Percentiles rank a stretch among this genome's conserved stretches.
phyloP scores from a whole-genome alignment of 2,888 invertebrate genomes.

The Cerastoderma edule region DNA sequence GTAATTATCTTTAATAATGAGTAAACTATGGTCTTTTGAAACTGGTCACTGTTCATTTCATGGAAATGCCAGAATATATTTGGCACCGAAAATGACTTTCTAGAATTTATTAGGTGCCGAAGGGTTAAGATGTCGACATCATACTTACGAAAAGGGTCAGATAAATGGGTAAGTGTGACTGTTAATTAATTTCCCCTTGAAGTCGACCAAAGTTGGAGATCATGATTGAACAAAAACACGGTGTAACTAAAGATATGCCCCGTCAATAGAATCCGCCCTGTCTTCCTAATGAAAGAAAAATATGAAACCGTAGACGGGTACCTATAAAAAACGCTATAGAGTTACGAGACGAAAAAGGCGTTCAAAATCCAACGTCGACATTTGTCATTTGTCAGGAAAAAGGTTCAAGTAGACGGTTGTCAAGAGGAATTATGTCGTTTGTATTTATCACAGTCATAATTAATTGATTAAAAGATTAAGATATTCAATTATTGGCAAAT shows the following conservation, averaged over 20 bases:
- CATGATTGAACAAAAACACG: conserved; percentile 5
- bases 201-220: not conserved
- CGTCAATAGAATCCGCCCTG: conserved; percentile 3
- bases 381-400: conserved; percentile 14
- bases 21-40: too few species aligned
- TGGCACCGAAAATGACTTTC: too few species aligned
- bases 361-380: conserved; percentile 5
- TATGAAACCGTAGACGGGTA: conserved; percentile 20
- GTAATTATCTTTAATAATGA: too few species aligned
- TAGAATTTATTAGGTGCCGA: too few species aligned
- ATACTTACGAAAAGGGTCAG: too few species aligned
- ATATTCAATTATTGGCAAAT: too few species aligned
- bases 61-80: too few species aligned
- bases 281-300: conserved; percentile 20
- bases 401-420: conserved; percentile 7
- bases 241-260: conserved; percentile 7
- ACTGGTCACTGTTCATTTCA: too few species aligned
- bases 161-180: too few species aligned
- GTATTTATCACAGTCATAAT: not conserved
- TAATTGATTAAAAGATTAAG: too few species aligned
- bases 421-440: not conserved
- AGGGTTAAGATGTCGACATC: too few species aligned
- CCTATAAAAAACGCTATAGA: conserved; percentile 4
- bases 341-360: conserved; percentile 12
- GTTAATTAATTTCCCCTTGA: not conserved